These are phyloP conservation scores for Channallabes apus DNA, from an alignment of 2,797 vertebrate genomes.

Conservation along the genomic window DNA sequence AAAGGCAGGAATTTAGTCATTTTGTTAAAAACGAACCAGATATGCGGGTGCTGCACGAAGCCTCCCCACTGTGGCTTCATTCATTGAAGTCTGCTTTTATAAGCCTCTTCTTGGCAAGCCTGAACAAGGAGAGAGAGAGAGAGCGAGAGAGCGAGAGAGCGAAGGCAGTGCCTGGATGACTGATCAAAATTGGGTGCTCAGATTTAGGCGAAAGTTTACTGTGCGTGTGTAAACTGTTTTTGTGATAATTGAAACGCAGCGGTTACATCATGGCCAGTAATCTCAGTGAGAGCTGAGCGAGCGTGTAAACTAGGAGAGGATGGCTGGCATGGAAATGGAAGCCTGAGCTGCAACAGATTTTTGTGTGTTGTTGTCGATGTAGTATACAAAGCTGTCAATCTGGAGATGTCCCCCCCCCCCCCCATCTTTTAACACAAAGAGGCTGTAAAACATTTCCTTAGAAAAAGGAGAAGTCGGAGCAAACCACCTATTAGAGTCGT, in stretches of 20 bases:
- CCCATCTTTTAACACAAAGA: slow-evolving; percentile 71
- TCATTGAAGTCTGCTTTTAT: slow-evolving; percentile 77
- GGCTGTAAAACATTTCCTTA: slow-evolving; percentile 61
- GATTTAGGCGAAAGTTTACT: slow-evolving; percentile 6
- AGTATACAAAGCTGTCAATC: slow-evolving; percentile 73
- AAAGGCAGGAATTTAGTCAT: slow-evolving; percentile 65
- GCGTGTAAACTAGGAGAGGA: slow-evolving; percentile 73
- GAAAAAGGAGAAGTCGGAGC: slow-evolving; percentile 60
- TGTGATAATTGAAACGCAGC: slow-evolving; percentile 78
- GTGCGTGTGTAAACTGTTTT: slow-evolving; percentile 57
- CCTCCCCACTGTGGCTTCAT: slow-evolving; percentile 70
- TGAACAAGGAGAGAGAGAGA: slow-evolving; percentile 37
- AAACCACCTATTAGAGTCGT: slow-evolving; percentile 67
- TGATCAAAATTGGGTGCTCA: slow-evolving; percentile 45
- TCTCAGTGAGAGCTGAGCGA: slow-evolving; percentile 70
- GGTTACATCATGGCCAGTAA: slow-evolving; percentile 72
- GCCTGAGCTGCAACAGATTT: neutral
- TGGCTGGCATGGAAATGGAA: slow-evolving; percentile 66
- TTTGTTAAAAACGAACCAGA: slow-evolving; percentile 73
- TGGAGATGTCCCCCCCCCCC: slow-evolving; percentile 48
- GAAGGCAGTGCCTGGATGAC: slow-evolving; percentile 21
- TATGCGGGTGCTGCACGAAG: slow-evolving; percentile 59
- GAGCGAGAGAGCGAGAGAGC: neutral
- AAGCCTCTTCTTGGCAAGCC: slow-evolving; percentile 69
- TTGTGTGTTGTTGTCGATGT: neutral